Base-by-base conservation (phyloP, 2,113 vertebrate genomes). In the Paradisaea rubra region DNA sequence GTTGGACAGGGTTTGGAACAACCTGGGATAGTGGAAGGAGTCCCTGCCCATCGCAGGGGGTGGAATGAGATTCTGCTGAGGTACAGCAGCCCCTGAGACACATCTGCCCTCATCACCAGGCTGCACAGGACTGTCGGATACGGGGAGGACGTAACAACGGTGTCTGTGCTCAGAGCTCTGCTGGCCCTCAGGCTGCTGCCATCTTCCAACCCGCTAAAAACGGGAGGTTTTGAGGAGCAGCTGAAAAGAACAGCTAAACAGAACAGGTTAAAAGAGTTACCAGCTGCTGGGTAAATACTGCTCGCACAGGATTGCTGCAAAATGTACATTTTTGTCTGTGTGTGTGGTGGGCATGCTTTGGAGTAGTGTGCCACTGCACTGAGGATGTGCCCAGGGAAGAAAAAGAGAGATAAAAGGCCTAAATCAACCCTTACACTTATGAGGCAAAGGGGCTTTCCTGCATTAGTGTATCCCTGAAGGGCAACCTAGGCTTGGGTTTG, bases 161-260 rank as follows among this genome's bases (percentile, higher is more conserved):
- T 23, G 18, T 13, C 28, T 41, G 13, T 47, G 8, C 60, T 52
- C 33, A 59, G 82, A 83, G 72, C 41, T 45, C 41, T 42, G 33
- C 42, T 59, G 37, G 41, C 21, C 42, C 25, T 35, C 27, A n/a
- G 35, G 16, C 19, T 69, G 39, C 81, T 41, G 50, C 42, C 33
- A 1, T 47, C 56, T 66, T 54, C 31, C n/a, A 33, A 0, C 6
- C 27, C 24, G 4, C 27, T 16, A 37, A 45, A 53, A 6, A 18
- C 2, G 0, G 2, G 9, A 28, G n/a, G 13, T 76, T 85, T 41
- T 50, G n/a, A 64, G n/a, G 22, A 37, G 50, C 25, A 31, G 31
- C 52, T 73, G 21, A 35, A 60, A 45, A 78, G 16, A 63, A 17
- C 12, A 41, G 61, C 17, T 54, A 27, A 89, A 54, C 15, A 79